Percentiles rank a stretch among this genome's conserved stretches.
Evolutionary conservation across 2,797 vertebrate species (phyloP).

Genomic region (Rhinella marina): DNA sequence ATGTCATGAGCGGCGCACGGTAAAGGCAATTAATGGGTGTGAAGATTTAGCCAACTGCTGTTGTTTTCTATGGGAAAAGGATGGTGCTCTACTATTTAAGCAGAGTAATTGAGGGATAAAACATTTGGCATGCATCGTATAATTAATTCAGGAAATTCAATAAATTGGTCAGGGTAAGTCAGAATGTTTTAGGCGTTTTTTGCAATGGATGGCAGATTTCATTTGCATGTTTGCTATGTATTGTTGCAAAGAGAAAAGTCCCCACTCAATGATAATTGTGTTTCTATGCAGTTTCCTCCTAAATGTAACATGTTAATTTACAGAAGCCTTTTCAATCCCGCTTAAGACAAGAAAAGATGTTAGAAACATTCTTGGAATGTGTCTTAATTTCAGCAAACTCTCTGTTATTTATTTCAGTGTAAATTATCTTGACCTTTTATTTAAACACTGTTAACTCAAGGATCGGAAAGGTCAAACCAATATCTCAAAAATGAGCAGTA

Average conservation of each 20-base stretch:
- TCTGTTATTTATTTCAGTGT: slow-evolving; percentile 40
- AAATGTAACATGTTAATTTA: slow-evolving; percentile 19
- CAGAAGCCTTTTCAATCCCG: slow-evolving; percentile 30
- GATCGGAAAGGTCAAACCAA: slow-evolving; percentile 47
- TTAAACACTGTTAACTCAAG: slow-evolving; percentile 44
- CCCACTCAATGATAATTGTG: slow-evolving; percentile 6
- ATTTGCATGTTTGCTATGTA: slow-evolving; percentile 27
- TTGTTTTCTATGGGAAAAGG: slow-evolving; percentile 38
- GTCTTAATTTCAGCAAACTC: neutral
- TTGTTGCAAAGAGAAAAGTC: slow-evolving; percentile 16
- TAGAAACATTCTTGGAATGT: slow-evolving; percentile 39
- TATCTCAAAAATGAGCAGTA: slow-evolving; percentile 24
- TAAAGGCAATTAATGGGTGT: slow-evolving; percentile 38
- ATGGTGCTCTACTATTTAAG: slow-evolving; percentile 33
- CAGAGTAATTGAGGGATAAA: slow-evolving; percentile 50
- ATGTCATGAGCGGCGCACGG: slow-evolving; percentile 17
- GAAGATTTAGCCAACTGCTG: slow-evolving; percentile 29
- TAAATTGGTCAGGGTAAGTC: slow-evolving; percentile 50
- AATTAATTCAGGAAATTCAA: slow-evolving; percentile 49
- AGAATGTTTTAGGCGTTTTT: slow-evolving; percentile 42
- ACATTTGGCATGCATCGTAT: slow-evolving; percentile 30
- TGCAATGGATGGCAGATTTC: slow-evolving; percentile 18
- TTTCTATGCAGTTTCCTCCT: slow-evolving; percentile 11
- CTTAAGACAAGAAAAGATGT: slow-evolving; percentile 6
- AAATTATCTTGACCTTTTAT: slow-evolving; percentile 38